These are phyloP conservation scores for Epizoanthus illoricatus DNA, from an alignment of 92 coral and sea anemone genomes.

Conservation along the genomic window DNA sequence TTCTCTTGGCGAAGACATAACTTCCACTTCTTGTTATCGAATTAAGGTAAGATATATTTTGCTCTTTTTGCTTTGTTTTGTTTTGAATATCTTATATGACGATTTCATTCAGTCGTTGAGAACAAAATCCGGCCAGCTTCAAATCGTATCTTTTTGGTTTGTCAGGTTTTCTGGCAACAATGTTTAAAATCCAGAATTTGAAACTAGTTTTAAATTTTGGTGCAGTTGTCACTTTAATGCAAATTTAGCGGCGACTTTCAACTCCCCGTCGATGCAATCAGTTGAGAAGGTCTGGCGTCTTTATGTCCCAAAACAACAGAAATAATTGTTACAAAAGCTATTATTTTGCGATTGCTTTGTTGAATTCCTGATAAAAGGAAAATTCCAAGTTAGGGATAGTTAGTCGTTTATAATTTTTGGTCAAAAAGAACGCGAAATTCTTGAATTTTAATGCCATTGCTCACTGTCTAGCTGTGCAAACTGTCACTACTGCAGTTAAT, in stretches of 20 bases:
- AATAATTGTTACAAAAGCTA: not conserved
- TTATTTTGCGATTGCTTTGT: not conserved
- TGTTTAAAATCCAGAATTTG: not conserved
- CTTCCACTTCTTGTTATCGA: constrained; percentile 61
- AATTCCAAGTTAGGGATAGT: not conserved
- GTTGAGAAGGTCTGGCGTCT: not conserved
- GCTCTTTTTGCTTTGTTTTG: constrained; percentile 11
- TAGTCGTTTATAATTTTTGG: too few species aligned
- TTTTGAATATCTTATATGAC: not conserved
- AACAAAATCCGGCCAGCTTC: not conserved
- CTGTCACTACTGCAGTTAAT: too few species aligned
- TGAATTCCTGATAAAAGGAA: not conserved
- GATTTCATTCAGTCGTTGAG: not conserved
- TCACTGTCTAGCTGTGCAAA: too few species aligned
- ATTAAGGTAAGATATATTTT: constrained; percentile 61
- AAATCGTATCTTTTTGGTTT: not conserved
- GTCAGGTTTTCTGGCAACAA: not conserved
- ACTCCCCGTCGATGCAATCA: not conserved
- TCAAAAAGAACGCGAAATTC: too few species aligned
- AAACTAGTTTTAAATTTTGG: not conserved
- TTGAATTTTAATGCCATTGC: too few species aligned
- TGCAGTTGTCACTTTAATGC: not conserved
- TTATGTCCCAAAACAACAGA: constrained; percentile 1
- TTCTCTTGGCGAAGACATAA: constrained; percentile 68
- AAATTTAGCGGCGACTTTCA: not conserved